Evolutionary conservation across 1,140 invertebrate genomes (phyloP), one percentile per base, ranked within the genome.

Genomic region (Zelostemma sp.): DNA sequence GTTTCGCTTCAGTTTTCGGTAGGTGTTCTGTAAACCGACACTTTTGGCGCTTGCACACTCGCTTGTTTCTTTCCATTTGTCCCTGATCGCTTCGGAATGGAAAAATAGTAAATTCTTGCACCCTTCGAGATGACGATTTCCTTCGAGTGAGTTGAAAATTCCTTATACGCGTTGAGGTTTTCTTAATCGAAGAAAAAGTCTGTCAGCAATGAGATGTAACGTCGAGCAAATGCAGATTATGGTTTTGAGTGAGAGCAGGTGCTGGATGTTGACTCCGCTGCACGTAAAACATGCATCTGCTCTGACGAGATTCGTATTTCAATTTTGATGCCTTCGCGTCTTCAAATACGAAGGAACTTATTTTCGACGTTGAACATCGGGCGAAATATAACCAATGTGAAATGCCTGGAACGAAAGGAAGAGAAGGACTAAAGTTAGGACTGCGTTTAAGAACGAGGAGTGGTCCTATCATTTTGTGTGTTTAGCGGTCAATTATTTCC

Each of bases 1-100:
- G 75, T 73, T 50, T 56, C 75, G 74, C 74, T 72, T 79, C 77
- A 72, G 74, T 75, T 77, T 79, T 77, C 74, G 74, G 74, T 75
- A 75, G 59, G 72, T 77, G 69, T 64, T 74, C 63, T 74, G 75
- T 71, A 77, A 79, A 72, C 70, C 71, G 71, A 79, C 69, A 77
- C 77, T 59, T 68, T 33, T 60, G 58, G 63, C 61, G 48, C 56
- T 68, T 51, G 47, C 16, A 55, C 65, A 69, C 64, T 57, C 40
- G 14, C 4, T 15, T 14, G 17, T 17, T 16, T 43, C 40, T 16
- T 43, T 43, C 12, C 14, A 17, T 43, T 43, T 43, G 3, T 43
- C 17, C 35, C n/a, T n/a, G n/a, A n/a, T 5, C 35, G n/a, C 35
- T 38, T 16, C 6, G 11, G 16, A 43, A 15, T 6, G 6, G 6